Evolutionary conservation across 2,113 vertebrate genomes (phyloP), one percentile per base, ranked within the genome.

Genomic region (Motacilla alba): DNA sequence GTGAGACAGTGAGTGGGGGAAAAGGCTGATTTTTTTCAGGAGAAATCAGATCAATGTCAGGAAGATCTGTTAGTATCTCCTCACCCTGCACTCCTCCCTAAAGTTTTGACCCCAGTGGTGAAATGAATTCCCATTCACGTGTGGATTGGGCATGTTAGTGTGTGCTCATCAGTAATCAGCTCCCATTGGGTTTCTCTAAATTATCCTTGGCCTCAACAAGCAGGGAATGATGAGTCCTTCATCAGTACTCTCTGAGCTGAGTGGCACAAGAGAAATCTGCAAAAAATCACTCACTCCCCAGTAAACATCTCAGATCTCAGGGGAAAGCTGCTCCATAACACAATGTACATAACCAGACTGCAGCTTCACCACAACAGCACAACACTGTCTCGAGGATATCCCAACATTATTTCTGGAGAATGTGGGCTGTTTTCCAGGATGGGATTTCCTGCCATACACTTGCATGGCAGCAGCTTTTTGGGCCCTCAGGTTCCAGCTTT

Each of bases 1-100:
- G 7, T 21, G 33, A 93, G 39, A 70, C 0, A 0, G 0, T 10
- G 31, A 1, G 2, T 10, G 15, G 10, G 10, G 20, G 24, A 18
- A 28, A 46, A 52, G 9, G 17, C 3, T 14, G 13, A 16, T 21
- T 63, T 91, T 91, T 53, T 76, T 60, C 17, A 66, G 35, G 33
- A 56, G 67, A 79, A 47, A 66, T 49, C 35, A 78, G 63, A 9
- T 49, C 24, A 43, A 6, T 41, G 28, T 5, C 11, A 49, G 41
- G 27, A 82, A 83, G 66, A 77, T 15, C 55, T 69, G 31, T 37
- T 43, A 18, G 35, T 15, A 53, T 2, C 28, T 87, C 43, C 20
- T 46, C 50, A 39, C 28, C 35, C 43, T 22, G 17, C 14, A 23
- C 18, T 47, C 24, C 31, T 16, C 14, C 12, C 15, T 18, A 0